A percentile compares a stretch with the other conserved stretches of the same genome.
These are phyloP conservation scores for Leucopsar rothschildi DNA, from an alignment of 2,113 vertebrate genomes.

Conservation along the genomic window DNA sequence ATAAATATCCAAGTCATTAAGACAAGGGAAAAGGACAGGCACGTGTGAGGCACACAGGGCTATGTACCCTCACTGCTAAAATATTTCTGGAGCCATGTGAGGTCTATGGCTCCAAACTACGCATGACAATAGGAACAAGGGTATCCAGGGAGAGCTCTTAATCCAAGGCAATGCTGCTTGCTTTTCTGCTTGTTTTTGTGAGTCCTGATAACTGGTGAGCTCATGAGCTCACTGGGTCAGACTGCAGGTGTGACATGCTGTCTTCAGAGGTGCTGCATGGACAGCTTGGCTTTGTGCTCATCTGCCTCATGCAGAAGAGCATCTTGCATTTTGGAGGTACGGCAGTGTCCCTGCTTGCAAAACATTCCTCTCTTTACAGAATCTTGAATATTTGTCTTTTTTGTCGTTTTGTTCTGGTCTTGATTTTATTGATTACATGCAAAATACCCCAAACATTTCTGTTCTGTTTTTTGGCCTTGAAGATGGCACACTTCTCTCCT, in stretches of 20 bases:
- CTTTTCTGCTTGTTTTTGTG: background rate
- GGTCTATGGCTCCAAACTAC: background rate
- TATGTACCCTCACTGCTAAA: background rate
- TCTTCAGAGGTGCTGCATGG: background rate
- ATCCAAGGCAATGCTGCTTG: background rate
- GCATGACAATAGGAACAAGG: background rate
- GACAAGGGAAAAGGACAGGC: background rate
- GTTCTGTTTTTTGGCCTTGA: background rate
- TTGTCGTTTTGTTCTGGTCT: background rate
- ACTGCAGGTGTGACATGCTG: accelerated
- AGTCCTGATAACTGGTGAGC: background rate
- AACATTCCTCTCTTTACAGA: background rate
- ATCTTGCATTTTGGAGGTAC: background rate
- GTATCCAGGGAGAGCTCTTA: background rate
- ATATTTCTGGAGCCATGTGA: background rate
- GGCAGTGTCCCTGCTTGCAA: background rate
- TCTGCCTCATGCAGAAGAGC: background rate
- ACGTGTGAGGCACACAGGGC: background rate
- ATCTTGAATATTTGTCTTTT: background rate
- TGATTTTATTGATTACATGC: background rate
- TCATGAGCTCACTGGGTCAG: background rate
- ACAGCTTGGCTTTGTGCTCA: background rate
- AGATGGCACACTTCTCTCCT: background rate
- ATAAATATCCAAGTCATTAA: background rate
- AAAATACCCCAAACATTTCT: background rate